A percentile compares a stretch with the other conserved stretches of the same genome.
phyloP scores from a whole-genome alignment of 2,797 vertebrate genomes.

The Peromyscus nudipes region DNA sequence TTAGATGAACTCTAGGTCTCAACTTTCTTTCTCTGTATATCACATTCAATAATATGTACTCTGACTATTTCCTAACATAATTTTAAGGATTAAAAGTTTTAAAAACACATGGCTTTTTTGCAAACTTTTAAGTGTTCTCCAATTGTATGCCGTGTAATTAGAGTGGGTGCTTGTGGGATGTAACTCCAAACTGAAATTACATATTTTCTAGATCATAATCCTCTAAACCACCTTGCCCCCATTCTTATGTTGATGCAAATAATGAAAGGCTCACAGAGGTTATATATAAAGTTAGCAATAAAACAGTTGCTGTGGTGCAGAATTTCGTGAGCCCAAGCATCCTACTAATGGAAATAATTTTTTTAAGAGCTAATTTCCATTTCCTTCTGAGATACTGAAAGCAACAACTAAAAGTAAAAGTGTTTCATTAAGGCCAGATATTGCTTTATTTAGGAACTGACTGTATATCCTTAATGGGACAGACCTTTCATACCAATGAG shows the following conservation, averaged over 20 bases:
- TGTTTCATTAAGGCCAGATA: neutral
- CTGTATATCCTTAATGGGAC: neutral
- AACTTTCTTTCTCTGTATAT: slow-evolving; percentile 19
- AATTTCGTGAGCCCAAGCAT: neutral
- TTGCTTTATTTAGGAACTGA: neutral
- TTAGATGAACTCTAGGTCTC: neutral
- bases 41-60: neutral
- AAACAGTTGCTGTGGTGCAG: neutral
- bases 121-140: slow-evolving; percentile 9
- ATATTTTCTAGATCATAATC: neutral
- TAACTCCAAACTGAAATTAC: slow-evolving; percentile 13
- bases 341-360: neutral
- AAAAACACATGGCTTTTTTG: neutral
- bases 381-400: neutral
- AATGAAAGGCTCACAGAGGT: neutral
- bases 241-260: neutral
- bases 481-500: neutral
- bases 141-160: neutral
- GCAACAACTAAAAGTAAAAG: neutral
- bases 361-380: slow-evolving; percentile 34
- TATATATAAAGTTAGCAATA: slow-evolving; percentile 8
- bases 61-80: neutral
- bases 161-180: neutral
- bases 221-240: neutral
- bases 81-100: slow-evolving; percentile 34